Evolutionary conservation across 35 echinoderm and acorn worm genomes (phyloP).

Genomic region (Eucidaris tribuloides): DNA sequence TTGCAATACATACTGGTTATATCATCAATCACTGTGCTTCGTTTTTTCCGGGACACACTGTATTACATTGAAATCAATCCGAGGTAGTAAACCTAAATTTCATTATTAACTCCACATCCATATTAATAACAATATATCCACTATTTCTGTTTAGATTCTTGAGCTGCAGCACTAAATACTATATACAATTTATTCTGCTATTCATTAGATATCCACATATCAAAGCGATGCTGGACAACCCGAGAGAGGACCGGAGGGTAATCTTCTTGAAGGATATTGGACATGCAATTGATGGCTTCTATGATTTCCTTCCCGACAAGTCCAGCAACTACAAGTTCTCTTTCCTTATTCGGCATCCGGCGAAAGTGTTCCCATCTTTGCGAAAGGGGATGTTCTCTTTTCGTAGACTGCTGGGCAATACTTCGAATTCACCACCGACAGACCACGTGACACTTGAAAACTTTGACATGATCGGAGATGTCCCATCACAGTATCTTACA

Average conservation of each 20-base stretch:
- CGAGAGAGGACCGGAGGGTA: constrained; percentile 11
- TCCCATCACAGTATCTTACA: not conserved
- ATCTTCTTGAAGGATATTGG: constrained; percentile 50
- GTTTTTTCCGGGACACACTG: too few species aligned
- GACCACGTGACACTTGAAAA: too few species aligned
- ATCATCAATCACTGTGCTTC: too few species aligned
- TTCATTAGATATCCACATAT: not conserved
- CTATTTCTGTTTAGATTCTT: too few species aligned
- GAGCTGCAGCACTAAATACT: too few species aligned
- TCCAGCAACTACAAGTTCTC: constrained; percentile 1
- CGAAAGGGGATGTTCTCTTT: not conserved
- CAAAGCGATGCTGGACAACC: not conserved
- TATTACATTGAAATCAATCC: too few species aligned
- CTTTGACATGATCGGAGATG: not conserved
- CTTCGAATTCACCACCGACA: not conserved
- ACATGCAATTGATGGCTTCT: not conserved
- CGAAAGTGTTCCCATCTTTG: constrained; percentile 38
- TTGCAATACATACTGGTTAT: too few species aligned
- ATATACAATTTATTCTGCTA: too few species aligned
- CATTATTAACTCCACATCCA: too few species aligned
- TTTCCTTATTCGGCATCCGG: constrained; percentile 60
- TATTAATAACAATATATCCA: too few species aligned
- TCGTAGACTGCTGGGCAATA: not conserved
- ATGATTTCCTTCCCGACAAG: constrained; percentile 25
- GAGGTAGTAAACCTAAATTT: too few species aligned